Conservation (phyloP, 64 coral and sea anemone species). For the Cladopsammia gracilis region DNA sequence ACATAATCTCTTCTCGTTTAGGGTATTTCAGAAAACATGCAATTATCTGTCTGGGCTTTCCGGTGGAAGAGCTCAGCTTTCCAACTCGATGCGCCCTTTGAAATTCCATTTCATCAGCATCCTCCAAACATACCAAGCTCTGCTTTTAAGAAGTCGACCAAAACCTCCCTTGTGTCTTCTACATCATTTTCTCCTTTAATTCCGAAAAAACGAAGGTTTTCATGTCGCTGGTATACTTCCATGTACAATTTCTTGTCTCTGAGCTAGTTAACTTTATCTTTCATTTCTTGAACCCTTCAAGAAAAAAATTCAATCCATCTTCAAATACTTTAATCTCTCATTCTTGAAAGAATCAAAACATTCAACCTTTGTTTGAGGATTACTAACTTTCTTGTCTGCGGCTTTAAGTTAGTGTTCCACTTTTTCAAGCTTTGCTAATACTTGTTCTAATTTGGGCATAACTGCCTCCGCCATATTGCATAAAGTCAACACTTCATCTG, state of each 20-base stretch:
- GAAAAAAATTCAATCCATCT: constrained; percentile 1
- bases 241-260: constrained; percentile 14
- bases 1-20: constrained; percentile 43
- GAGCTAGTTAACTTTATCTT: background rate
- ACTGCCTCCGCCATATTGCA: background rate
- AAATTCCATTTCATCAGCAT: background rate
- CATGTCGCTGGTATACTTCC: too few species aligned
- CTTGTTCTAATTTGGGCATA: background rate
- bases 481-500: background rate
- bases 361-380: background rate
- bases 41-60: constrained; percentile 46
- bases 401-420: background rate
- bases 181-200: background rate
- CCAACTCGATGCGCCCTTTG: constrained; percentile 45
- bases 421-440: constrained; percentile 1
- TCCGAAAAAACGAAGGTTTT: constrained; percentile 2
- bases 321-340: constrained; percentile 4
- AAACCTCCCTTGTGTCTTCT: constrained; percentile 10
- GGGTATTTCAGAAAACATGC: constrained; percentile 59
- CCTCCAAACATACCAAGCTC: constrained; percentile 1
- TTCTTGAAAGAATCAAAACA: background rate
- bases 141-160: constrained; percentile 20
- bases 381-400: background rate
- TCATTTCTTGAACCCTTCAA: background rate
- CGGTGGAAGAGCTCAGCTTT: background rate